These are phyloP conservation scores for Antrozous pallidus DNA, from an alignment of 2,797 vertebrate genomes.

Conservation along the genomic window DNA sequence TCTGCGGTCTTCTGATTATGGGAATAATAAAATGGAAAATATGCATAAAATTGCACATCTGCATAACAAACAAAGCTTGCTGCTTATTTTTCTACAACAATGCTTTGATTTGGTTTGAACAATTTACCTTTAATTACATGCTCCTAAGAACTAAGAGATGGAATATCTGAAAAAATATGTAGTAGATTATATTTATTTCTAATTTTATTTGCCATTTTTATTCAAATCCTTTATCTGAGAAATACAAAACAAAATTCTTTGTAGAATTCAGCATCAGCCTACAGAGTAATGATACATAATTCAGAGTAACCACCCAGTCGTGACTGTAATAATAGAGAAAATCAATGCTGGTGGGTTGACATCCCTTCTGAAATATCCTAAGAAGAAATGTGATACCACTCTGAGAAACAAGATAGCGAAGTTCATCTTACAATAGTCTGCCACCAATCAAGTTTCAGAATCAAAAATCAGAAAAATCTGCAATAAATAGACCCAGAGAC, in stretches of 20 bases:
- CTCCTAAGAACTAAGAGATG: neutral
- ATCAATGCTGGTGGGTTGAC: slow-evolving; percentile 56
- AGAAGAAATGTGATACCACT: slow-evolving; percentile 40
- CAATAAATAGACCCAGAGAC: neutral
- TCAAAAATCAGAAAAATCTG: slow-evolving; percentile 42
- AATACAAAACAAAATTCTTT: neutral
- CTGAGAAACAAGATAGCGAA: slow-evolving; percentile 59
- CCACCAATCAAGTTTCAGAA: slow-evolving; percentile 25
- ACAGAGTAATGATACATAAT: neutral
- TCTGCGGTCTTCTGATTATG: neutral
- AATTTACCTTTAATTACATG: neutral
- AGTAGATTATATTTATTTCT: neutral
- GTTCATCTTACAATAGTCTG: slow-evolving; percentile 54
- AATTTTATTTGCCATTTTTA: slow-evolving; percentile 29
- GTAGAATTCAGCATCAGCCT: neutral
- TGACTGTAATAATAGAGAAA: slow-evolving; percentile 36
- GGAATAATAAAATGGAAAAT: neutral
- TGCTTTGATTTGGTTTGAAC: neutral
- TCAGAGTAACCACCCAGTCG: neutral
- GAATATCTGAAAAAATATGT: neutral
- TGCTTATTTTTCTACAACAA: neutral
- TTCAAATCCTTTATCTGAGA: neutral
- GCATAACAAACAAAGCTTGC: neutral
- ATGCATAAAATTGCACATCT: neutral
- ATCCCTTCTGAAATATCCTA: slow-evolving; percentile 53